Conservation (phyloP, 2,888 invertebrate genomes). For the Ennomos erosarius region DNA sequence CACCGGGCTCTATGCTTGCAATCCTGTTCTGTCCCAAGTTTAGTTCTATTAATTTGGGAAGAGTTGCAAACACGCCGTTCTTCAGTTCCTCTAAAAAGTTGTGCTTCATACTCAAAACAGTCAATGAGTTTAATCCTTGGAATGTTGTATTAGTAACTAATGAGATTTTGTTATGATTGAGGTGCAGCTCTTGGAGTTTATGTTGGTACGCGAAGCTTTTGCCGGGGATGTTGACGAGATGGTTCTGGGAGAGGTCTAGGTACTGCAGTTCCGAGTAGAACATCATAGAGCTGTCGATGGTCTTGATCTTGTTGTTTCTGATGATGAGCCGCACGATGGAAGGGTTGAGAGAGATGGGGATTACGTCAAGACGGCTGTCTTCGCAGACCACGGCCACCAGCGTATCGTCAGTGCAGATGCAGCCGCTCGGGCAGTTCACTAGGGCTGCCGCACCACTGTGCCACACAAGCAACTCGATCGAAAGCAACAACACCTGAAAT, state of each 20-base stretch:
- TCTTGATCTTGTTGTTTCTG: conserved; percentile 94
- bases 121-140: conserved; percentile 90
- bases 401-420: conserved; percentile 95
- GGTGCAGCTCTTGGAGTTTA: conserved; percentile 92
- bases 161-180: conserved; percentile 94
- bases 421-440: conserved; percentile 94
- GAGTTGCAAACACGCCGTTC: conserved; percentile 89
- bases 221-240: conserved; percentile 91
- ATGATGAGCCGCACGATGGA: conserved; percentile 94
- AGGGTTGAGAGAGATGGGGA: conserved; percentile 96
- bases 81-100: conserved; percentile 93
- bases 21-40: conserved; percentile 95
- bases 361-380: conserved; percentile 93
- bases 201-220: conserved; percentile 92
- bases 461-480: conserved; percentile 68
- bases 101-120: conserved; percentile 92
- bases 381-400: conserved; percentile 94
- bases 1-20: conserved; percentile 90
- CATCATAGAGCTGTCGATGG: conserved; percentile 94
- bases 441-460: conserved; percentile 83
- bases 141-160: conserved; percentile 92
- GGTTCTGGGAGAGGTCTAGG: conserved; percentile 93
- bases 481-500: conserved; percentile 75
- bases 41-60: conserved; percentile 92
- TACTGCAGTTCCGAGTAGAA: conserved; percentile 95